These are phyloP conservation scores for Gavia stellata DNA, from an alignment of 2,113 vertebrate genomes.

Conservation along the genomic window DNA sequence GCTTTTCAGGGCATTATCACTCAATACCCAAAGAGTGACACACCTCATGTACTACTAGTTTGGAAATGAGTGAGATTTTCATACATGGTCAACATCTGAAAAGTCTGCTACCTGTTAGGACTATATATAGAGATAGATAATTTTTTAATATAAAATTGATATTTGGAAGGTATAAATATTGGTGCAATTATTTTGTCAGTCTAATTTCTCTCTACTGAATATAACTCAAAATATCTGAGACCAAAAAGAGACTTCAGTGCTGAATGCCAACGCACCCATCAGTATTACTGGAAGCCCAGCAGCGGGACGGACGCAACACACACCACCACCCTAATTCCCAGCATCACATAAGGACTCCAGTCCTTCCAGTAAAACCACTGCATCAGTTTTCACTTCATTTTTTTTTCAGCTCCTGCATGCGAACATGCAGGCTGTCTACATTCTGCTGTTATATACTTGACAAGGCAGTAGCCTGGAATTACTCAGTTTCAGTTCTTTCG, in stretches of 20 bases:
- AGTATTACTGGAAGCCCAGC: neutral
- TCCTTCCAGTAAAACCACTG: neutral
- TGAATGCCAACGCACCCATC: fast-evolving
- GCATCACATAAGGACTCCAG: fast-evolving
- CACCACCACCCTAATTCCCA: neutral
- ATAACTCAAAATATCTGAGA: neutral
- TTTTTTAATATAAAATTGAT: neutral
- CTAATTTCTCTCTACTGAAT: neutral
- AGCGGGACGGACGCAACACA: fast-evolving
- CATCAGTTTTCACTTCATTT: neutral
- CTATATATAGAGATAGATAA: neutral
- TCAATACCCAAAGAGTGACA: neutral
- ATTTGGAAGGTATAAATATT: neutral
- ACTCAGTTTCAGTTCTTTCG: neutral
- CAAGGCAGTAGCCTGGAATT: neutral
- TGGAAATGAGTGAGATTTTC: neutral
- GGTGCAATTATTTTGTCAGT: neutral
- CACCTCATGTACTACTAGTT: neutral
- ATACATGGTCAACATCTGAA: neutral
- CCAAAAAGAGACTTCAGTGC: neutral
- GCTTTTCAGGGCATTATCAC: neutral
- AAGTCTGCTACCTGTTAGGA: neutral
- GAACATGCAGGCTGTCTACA: neutral
- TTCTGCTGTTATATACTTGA: neutral
- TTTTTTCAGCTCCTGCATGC: neutral